Base-by-base conservation (phyloP, 2,797 vertebrate genomes). In the Karalla daura region DNA sequence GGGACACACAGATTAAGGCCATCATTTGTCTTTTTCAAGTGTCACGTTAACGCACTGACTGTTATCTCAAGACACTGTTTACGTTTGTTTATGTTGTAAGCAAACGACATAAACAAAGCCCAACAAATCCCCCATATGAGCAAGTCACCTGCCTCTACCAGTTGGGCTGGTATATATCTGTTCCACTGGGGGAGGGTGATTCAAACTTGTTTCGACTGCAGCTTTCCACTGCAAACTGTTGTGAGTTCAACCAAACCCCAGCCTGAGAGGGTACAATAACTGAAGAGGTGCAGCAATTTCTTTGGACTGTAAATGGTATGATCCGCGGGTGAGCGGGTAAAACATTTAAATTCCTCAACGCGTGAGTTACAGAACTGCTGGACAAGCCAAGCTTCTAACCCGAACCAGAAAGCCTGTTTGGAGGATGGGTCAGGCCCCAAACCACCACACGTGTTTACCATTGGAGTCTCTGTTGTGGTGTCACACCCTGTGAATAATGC, bases 401-500 rank as follows among this genome's bases (percentile, higher is more conserved):
- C 18, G 63, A 64, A 37, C 46, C 41, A 58, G 44, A 78, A 23
- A 58, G 51, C 1, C 51, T 70, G 28, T 63, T 51, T 77, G 18
- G 25, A 36, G 70, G 32, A 35, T 33, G 23, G 53, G 53, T 63
- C 32, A 32, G 28, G 56, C 50, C 70, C 54, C 65, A 78, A 83
- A 74, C 58, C 72, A 69, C 44, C 85, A 85, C 86, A 89, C 79
- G 86, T 87, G 88, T 84, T 87, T 83, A 85, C 76, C 73, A 87
- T 85, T 61, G 70, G 40, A 67, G 37, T 27, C 65, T 78, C 49
- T 87, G 79, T 89, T 89, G 88, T 82, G 87, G 86, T 86, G 87
- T 90, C 56, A 77, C 71, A 73, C 47, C 30, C 59, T 76, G 71
- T 79, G 81, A 79, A 85, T 76, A 78, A 81, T 64, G 64, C 63